Percentiles rank a stretch among this genome's conserved stretches.
Conservation (phyloP, 2,888 invertebrate genomes). For the Ryuthela nishihirai region DNA sequence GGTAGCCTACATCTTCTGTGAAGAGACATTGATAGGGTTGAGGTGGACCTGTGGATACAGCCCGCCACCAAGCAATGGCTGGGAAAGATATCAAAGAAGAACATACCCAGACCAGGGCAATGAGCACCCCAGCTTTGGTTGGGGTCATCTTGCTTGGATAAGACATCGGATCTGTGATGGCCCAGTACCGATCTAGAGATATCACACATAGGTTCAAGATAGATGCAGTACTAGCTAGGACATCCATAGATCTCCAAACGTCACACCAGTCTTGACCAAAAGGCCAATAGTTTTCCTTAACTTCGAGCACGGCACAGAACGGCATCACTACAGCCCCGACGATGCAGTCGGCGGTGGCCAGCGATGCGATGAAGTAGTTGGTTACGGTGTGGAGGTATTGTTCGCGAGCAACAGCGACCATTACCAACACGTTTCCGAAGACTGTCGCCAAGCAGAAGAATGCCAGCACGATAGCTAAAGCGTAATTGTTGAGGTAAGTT, state of each 20-base stretch:
- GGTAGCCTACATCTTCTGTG: slow-evolving; percentile 92
- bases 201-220: slow-evolving; percentile 97
- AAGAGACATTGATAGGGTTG: slow-evolving; percentile 81
- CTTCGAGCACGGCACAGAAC: slow-evolving; percentile 86
- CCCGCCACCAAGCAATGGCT: slow-evolving; percentile 68
- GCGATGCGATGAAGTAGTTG: slow-evolving; percentile 93
- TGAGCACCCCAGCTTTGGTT: slow-evolving; percentile 76
- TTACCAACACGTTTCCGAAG: slow-evolving; percentile 91
- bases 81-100: slow-evolving; percentile 97
- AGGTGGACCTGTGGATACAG: slow-evolving; percentile 51
- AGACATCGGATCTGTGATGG: slow-evolving; percentile 96
- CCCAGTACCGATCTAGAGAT: slow-evolving; percentile 95
- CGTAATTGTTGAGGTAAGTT: slow-evolving; percentile 12
- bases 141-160: slow-evolving; percentile 94
- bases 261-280: slow-evolving; percentile 97
- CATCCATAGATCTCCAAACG: slow-evolving; percentile 94
- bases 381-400: slow-evolving; percentile 94
- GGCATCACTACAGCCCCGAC: slow-evolving; percentile 98
- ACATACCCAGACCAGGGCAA: slow-evolving; percentile 93
- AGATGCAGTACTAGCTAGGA: slow-evolving; percentile 94
- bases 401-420: slow-evolving; percentile 87
- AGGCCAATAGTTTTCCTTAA: slow-evolving; percentile 65
- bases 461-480: slow-evolving; percentile 68
- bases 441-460: slow-evolving; percentile 89
- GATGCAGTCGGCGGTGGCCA: slow-evolving; percentile 93